phyloP scores from a whole-genome alignment of 2,888 invertebrate genomes.

The Tachina grossa region DNA sequence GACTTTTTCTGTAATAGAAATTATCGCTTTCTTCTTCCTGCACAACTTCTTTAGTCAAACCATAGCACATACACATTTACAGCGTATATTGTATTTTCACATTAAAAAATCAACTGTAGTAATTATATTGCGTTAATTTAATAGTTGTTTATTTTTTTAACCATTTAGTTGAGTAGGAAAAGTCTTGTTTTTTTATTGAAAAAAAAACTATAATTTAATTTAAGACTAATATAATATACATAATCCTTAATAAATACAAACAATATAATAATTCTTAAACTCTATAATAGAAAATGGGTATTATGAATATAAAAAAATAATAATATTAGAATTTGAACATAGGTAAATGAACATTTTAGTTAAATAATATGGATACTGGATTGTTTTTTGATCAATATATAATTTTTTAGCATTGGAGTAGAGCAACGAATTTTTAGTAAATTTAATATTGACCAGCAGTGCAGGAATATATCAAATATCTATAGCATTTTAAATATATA shows the following conservation, averaged over 20 bases:
- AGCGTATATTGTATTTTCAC: no score
- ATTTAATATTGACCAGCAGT: slow-evolving; percentile 52
- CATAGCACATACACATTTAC: no score
- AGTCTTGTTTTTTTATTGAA: slow-evolving; percentile 41
- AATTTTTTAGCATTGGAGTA: slow-evolving; percentile 1
- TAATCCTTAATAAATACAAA: slow-evolving; percentile 39
- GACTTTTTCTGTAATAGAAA: no score
- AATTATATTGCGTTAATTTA: slow-evolving; percentile 7
- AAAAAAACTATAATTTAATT: slow-evolving; percentile 48
- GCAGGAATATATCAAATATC: slow-evolving; percentile 55
- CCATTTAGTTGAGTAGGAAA: slow-evolving; percentile 53
- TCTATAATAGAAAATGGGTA: slow-evolving; percentile 34
- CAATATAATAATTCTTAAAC: slow-evolving; percentile 27
- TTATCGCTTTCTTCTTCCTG: no score
- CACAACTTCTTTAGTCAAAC: no score
- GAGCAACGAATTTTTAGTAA: slow-evolving; percentile 30
- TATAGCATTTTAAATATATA: slow-evolving; percentile 72
- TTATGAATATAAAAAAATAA: slow-evolving; percentile 32
- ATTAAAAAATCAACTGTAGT: no score
- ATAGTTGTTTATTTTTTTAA: slow-evolving; percentile 39
- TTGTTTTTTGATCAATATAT: slow-evolving; percentile 15
- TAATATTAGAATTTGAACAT: slow-evolving; percentile 26
- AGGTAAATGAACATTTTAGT: slow-evolving; percentile 33
- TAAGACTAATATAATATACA: slow-evolving; percentile 18
- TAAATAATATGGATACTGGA: slow-evolving; percentile 37